Evolutionary conservation across 2,888 invertebrate species (phyloP), one percentile per base, ranked within the genome.

Genomic region (Phortica okadai): DNA sequence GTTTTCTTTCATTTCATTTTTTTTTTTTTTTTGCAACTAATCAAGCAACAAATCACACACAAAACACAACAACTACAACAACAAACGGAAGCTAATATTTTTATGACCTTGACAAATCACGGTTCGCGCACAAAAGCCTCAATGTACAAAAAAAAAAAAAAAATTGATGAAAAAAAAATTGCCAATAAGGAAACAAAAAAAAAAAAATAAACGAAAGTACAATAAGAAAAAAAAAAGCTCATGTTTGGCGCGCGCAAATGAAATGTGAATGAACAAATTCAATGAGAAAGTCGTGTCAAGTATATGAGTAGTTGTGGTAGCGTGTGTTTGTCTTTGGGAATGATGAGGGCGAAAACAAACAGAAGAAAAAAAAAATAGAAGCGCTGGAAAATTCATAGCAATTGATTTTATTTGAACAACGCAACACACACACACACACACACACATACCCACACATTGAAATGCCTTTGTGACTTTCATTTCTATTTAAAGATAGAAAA

Each of bases 91-190:
- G 16, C 33, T 14, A 62, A 86, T 82, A 83, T 83, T 82, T 84
- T 79, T 80, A 76, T 82, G 86, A 80, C 79, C 82, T 82, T 83
- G 81, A 81, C 85, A 87, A 87, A 85, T 87, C 85, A 87, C 86
- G 83, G 88, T 84, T 80, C 80, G 45, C 64, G 33, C 74, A 10
- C 33, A 25, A 81, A 81, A 74, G 74, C 76, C 81, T 74, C 76
- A 73, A 76, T 62, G 21, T 69, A 44, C 66, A 50, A 33, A 54
- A 72, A 54, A 66, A 74, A 74, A 54, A 50, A 74, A 42, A 45
- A n/a, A n/a, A n/a, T 54, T 67, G 42, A 4, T 16, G 2, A 21
- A 67, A 42, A 74, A 74, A 33, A 56, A 64, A 50, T 54, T 54
- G 50, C 50, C 10, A 50, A 50, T 50, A 6, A 50, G 14, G 45